These are phyloP conservation scores for Eonycteris spelaea DNA, from an alignment of 2,113 vertebrate genomes.

Conservation along the genomic window DNA sequence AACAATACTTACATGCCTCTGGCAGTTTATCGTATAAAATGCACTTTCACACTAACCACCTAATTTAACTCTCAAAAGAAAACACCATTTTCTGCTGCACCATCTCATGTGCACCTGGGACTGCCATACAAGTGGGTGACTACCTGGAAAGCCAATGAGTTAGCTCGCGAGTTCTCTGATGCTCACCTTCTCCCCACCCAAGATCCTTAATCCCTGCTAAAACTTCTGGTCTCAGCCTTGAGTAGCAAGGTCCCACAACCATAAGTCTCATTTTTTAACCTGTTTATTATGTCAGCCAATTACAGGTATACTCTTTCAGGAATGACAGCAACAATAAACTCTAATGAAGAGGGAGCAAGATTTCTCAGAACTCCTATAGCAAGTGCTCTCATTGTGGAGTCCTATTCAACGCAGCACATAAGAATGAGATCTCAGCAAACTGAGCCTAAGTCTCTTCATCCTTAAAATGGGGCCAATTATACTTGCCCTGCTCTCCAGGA, in stretches of 20 bases:
- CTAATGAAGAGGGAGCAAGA: neutral
- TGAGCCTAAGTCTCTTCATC: neutral
- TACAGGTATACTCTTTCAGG: neutral
- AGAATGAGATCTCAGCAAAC: neutral
- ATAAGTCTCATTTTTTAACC: neutral
- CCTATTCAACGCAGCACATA: neutral
- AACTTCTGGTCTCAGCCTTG: neutral
- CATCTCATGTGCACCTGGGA: neutral
- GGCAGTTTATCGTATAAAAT: neutral
- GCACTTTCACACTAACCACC: neutral
- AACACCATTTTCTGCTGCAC: neutral
- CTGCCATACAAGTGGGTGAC: neutral
- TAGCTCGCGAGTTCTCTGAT: neutral
- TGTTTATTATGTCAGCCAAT: constrained; percentile 29
- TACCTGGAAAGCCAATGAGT: neutral
- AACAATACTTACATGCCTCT: neutral
- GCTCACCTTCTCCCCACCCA: neutral
- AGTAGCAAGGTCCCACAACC: neutral
- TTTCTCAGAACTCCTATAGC: neutral
- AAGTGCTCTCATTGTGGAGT: neutral
- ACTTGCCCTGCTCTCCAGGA: neutral
- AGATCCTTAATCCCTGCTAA: neutral
- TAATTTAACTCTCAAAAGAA: neutral
- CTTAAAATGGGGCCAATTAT: neutral
- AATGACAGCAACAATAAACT: neutral